Percentiles rank a stretch among this genome's conserved stretches.
Evolutionary conservation across 2,113 vertebrate genomes (phyloP).

Genomic region (Thalassarche chlororhynchos): DNA sequence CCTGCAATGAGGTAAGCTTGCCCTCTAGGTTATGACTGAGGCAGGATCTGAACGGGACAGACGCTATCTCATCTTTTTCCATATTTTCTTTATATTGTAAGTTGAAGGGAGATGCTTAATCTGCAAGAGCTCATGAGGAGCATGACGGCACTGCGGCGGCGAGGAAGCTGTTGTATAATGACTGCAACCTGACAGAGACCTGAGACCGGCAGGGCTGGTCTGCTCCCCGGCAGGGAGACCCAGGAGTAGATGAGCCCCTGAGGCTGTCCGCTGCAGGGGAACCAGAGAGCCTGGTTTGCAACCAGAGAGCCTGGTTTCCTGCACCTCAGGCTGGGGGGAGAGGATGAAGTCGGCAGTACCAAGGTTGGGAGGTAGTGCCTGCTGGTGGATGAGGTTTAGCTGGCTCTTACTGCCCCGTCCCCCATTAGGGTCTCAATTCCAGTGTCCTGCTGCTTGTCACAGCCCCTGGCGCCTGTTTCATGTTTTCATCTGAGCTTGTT

Average conservation of each 20-base stretch:
- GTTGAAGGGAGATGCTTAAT: not conserved
- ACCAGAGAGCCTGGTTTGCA: not conserved
- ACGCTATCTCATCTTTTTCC: not conserved
- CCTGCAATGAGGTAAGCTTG: not conserved
- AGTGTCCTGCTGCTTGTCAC: not conserved
- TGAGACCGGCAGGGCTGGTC: not conserved
- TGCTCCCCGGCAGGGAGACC: not conserved
- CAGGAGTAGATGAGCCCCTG: no score
- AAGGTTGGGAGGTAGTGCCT: not conserved
- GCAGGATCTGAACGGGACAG: not conserved
- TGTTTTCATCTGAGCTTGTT: not conserved
- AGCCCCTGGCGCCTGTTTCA: rapidly evolving
- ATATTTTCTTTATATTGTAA: not conserved
- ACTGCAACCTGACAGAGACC: not conserved
- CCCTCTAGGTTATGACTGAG: not conserved
- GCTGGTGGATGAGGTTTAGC: not conserved
- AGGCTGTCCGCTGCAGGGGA: not conserved
- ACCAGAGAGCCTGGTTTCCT: not conserved
- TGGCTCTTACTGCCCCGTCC: not conserved
- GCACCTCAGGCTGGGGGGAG: not conserved
- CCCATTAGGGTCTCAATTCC: not conserved
- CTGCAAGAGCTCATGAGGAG: not conserved
- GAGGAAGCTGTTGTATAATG: not conserved
- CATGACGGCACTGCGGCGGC: rapidly evolving
- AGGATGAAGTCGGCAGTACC: not conserved